Percentiles rank a stretch among this genome's conserved stretches.
These are phyloP conservation scores for Anadara kagoshimensis DNA, from an alignment of 1,140 invertebrate genomes.

Conservation along the genomic window DNA sequence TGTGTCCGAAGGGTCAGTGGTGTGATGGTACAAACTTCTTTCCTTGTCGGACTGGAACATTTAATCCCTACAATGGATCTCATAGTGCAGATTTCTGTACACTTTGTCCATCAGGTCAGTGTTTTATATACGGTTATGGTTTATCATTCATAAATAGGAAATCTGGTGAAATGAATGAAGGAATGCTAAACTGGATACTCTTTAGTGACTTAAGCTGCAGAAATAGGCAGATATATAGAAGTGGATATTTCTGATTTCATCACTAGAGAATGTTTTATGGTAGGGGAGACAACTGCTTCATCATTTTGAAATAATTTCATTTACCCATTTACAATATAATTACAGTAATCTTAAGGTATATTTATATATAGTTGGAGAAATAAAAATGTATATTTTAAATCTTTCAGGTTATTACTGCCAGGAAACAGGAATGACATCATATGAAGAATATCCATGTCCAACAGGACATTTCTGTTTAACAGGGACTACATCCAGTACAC, in stretches of 20 bases:
- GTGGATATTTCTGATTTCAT: no score
- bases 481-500: conserved; percentile 52
- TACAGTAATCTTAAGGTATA: no score
- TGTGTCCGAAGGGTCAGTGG: conserved; percentile 63
- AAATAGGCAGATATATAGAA: no score
- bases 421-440: conserved; percentile 52
- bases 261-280: no score
- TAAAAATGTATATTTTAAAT: neutral
- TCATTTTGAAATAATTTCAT: no score
- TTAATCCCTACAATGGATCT: conserved; percentile 65
- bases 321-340: no score
- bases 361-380: no score
- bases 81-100: conserved; percentile 48
- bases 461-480: conserved; percentile 63
- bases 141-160: neutral
- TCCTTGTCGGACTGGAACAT: conserved; percentile 63
- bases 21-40: conserved; percentile 67
- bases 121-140: neutral
- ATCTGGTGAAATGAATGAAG: neutral
- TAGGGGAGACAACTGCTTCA: no score
- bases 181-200: neutral
- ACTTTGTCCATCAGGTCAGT: conserved; percentile 61
- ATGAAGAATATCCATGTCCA: conserved; percentile 53
- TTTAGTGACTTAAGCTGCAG: no score
- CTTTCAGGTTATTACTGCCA: conserved; percentile 67